Evolutionary conservation across 2,113 vertebrate species (phyloP).

Genomic region (Macrotus californicus): DNA sequence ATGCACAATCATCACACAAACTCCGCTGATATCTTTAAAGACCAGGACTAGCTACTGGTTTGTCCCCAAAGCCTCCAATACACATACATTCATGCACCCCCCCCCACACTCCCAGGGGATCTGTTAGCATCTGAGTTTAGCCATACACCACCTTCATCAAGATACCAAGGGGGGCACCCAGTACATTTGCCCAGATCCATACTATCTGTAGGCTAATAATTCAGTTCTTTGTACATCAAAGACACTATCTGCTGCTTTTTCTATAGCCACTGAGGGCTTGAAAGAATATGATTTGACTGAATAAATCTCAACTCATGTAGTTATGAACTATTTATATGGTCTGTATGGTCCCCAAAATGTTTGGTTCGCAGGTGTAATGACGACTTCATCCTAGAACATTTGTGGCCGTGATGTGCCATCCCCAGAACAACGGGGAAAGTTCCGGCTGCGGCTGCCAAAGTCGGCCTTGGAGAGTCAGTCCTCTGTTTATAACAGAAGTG

Average conservation of each 20-base stretch:
- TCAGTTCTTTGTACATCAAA: not conserved
- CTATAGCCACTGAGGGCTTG: not conserved
- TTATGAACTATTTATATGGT: not conserved
- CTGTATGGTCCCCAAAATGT: not conserved
- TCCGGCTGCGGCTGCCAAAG: not conserved
- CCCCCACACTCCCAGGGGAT: not conserved
- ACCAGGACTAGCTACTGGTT: not conserved
- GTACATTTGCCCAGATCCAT: not conserved
- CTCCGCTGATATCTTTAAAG: not conserved
- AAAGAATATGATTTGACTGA: not conserved
- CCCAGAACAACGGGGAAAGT: not conserved
- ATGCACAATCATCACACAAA: not conserved
- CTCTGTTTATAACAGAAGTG: not conserved
- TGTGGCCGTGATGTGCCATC: accelerated
- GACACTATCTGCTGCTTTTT: not conserved
- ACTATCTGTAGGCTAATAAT: not conserved
- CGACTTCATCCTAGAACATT: not conserved
- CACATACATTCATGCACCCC: not conserved
- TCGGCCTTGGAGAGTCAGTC: not conserved
- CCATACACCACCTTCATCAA: not conserved
- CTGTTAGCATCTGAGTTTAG: not conserved
- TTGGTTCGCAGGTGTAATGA: not conserved
- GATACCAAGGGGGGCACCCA: not conserved
- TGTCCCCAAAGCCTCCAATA: not conserved
- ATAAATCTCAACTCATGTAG: not conserved